Conservation (phyloP, 2,113 vertebrate genomes). For the Arenaria interpres region DNA sequence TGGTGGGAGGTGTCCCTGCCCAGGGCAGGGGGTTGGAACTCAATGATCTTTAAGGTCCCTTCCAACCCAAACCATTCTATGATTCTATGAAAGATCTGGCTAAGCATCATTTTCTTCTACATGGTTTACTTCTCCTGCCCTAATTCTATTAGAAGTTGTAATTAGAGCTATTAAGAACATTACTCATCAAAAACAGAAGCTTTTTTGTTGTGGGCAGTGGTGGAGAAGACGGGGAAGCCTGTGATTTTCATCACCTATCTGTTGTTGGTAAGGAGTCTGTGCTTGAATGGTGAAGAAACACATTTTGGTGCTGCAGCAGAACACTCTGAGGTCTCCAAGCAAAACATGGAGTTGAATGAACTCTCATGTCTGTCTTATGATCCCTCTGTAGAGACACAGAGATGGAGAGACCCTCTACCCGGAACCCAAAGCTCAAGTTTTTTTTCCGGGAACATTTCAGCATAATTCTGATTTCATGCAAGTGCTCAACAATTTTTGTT, state of each 20-base stretch:
- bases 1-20: no score
- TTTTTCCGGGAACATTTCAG: neutral
- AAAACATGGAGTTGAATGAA: neutral
- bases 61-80: no score
- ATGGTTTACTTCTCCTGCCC: neutral
- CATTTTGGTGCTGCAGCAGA: neutral
- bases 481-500: neutral
- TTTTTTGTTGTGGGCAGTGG: neutral
- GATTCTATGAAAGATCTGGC: neutral
- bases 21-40: no score
- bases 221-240: neutral
- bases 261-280: neutral
- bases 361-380: neutral
- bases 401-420: neutral
- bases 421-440: neutral
- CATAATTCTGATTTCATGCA: neutral
- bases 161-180: neutral
- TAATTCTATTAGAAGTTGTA: neutral
- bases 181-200: neutral
- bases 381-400: neutral
- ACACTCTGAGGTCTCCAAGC: neutral
- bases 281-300: neutral
- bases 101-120: neutral
- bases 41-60: no score
- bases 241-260: neutral